phyloP scores from a whole-genome alignment of 2,888 invertebrate genomes.

The Chalcis sispes region DNA sequence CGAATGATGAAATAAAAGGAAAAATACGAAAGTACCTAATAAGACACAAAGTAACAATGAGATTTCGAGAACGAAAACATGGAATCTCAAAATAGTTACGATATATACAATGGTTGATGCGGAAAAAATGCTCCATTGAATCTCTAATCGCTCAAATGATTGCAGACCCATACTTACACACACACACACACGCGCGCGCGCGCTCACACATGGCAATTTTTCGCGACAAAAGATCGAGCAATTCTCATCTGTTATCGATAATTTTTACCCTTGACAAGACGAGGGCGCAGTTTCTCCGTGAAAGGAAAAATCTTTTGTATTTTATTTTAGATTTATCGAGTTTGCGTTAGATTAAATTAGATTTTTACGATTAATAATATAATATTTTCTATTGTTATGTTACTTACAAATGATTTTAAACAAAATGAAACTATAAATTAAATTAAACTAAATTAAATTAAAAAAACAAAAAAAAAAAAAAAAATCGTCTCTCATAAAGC shows the following conservation, averaged over 20 bases:
- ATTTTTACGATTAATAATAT: no score
- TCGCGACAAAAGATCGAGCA: conserved; percentile 34
- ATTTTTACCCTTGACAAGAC: conserved; percentile 19
- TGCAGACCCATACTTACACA: no score
- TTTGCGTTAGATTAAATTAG: no score
- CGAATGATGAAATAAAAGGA: background rate
- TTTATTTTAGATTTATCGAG: no score
- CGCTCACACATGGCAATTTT: conserved; percentile 26
- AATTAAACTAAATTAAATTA: no score
- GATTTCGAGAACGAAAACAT: conserved; percentile 6
- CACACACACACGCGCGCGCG: no score
- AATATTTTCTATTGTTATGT: no score
- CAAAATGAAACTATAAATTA: no score
- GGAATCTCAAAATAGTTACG: background rate
- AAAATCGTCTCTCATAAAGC: no score
- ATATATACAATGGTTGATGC: conserved; percentile 1
- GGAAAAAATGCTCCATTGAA: conserved; percentile 38
- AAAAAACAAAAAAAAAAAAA: no score
- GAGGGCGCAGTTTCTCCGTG: conserved; percentile 11
- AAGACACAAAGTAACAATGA: conserved; percentile 7
- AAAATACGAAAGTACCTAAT: conserved; percentile 14
- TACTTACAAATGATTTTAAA: no score
- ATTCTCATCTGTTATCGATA: background rate
- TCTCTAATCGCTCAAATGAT: conserved; percentile 46
- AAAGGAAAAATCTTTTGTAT: no score